A percentile compares a stretch with the other conserved stretches of the same genome.
phyloP scores from a whole-genome alignment of 2,888 invertebrate genomes.

The Megaustenia siamemsis region DNA sequence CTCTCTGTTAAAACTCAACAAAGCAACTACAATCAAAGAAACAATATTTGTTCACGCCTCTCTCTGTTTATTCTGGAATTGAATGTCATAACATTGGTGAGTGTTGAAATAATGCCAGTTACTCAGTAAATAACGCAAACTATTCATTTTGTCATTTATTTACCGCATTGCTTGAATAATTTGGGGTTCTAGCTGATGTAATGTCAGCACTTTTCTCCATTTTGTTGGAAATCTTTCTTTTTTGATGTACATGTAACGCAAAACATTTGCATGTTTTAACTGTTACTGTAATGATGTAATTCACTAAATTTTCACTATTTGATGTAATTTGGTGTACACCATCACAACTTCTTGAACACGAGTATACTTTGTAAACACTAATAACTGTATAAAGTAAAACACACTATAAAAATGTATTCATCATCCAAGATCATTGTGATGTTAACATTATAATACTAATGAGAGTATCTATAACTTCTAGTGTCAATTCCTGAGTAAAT shows the following conservation, averaged over 20 bases:
- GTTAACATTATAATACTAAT: too few species aligned
- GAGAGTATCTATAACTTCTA: too few species aligned
- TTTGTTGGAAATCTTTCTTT: background rate
- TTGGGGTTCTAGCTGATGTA: background rate
- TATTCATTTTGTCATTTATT: background rate
- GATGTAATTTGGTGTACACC: too few species aligned
- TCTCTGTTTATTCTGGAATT: slow-evolving; percentile 40
- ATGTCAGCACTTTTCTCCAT: background rate
- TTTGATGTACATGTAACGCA: background rate
- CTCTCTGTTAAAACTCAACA: too few species aligned
- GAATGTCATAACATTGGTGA: background rate
- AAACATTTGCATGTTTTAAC: background rate
- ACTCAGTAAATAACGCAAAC: background rate
- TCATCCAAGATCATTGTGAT: too few species aligned
- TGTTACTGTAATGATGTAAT: background rate
- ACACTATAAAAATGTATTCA: too few species aligned
- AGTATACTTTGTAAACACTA: too few species aligned
- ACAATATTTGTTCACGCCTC: slow-evolving; percentile 37
- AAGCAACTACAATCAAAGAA: background rate
- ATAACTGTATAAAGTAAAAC: too few species aligned
- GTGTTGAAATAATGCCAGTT: background rate
- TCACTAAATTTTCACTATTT: too few species aligned
- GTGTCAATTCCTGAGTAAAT: too few species aligned
- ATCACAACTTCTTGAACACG: too few species aligned
- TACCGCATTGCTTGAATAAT: background rate